Evolutionary conservation across 1,140 invertebrate genomes (phyloP), one percentile per base, ranked within the genome.

Genomic region (Formica exsecta): DNA sequence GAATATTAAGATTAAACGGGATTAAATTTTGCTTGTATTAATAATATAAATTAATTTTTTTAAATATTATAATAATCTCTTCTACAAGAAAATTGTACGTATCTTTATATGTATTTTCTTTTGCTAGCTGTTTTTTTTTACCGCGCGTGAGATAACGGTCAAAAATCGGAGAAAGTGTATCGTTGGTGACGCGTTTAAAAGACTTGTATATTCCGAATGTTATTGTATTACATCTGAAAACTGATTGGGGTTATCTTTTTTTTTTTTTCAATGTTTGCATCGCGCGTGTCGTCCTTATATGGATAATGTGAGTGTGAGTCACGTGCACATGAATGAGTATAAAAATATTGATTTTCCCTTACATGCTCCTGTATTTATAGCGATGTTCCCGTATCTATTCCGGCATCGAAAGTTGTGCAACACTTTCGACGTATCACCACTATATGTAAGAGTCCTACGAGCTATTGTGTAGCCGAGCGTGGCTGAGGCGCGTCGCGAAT

Each of bases 341-440:
- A 81, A 81, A 81, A 71, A 59, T 73, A 81, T 81, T 73, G 66
- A 81, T 81, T 81, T 81, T 73, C 7, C 38, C 25, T 32, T 32
- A 32, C 25, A 57, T 57, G 19, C 36, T 1, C 13, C 11, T 59
- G 36, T 70, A 71, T 71, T 81, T 22, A 61, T 81, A 81, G 51
- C 36, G 22, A 73, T 44, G 36, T 11, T 81, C 25, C 66, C 25
- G 19, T 81, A 59, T 32, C 9, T 70, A 71, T 80, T 9, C 16
- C 36, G 19, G 16, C 9, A 59, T 71, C 66, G 59, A 36, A 81
- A 81, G 25, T 71, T 81, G 77, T 32, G 66, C 79, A 81, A 81
- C 29, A 71, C 66, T 71, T 81, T 81, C 66, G 66, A 59, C 19
- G 57, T 29, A n/a, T 73, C 44, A 44, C 6, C 16, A 64, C 4